Conservation (phyloP, 2,113 vertebrate genomes). For the Trematocara variabile region DNA sequence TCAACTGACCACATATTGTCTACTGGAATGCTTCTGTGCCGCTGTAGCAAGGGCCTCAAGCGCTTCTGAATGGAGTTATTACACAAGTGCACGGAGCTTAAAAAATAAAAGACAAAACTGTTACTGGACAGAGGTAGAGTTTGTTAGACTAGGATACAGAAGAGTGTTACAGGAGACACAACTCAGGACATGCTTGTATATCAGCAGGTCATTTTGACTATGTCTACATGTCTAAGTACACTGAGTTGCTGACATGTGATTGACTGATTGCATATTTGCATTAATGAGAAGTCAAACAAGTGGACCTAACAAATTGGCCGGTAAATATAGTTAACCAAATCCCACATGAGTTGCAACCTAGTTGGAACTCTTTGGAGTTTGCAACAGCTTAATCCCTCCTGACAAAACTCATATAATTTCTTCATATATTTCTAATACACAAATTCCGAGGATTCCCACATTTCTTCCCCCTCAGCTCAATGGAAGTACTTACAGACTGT, state of each 20-base stretch:
- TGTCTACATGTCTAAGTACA: not conserved
- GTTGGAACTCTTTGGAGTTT: not conserved
- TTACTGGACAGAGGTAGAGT: not conserved
- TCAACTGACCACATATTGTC: slow-evolving; percentile 85
- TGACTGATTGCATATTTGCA: not conserved
- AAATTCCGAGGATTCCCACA: not conserved
- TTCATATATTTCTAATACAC: not conserved
- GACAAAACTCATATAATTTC: not conserved
- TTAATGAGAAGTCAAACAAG: not conserved
- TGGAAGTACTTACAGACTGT: not conserved
- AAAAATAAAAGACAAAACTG: not conserved
- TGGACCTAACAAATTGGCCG: not conserved
- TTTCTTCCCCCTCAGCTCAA: not conserved
- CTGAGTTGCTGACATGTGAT: not conserved
- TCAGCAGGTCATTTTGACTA: not conserved
- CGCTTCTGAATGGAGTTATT: slow-evolving; percentile 88
- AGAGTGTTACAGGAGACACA: not conserved
- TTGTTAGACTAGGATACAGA: not conserved
- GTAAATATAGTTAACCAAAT: not conserved
- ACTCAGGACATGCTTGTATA: not conserved
- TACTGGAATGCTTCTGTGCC: slow-evolving; percentile 70
- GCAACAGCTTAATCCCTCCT: not conserved
- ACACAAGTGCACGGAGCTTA: slow-evolving; percentile 85
- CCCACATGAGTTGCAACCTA: not conserved
- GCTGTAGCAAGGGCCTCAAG: slow-evolving; percentile 55